These are phyloP conservation scores for Neotragus moschatus DNA, from an alignment of 2,113 vertebrate genomes.

Conservation along the genomic window DNA sequence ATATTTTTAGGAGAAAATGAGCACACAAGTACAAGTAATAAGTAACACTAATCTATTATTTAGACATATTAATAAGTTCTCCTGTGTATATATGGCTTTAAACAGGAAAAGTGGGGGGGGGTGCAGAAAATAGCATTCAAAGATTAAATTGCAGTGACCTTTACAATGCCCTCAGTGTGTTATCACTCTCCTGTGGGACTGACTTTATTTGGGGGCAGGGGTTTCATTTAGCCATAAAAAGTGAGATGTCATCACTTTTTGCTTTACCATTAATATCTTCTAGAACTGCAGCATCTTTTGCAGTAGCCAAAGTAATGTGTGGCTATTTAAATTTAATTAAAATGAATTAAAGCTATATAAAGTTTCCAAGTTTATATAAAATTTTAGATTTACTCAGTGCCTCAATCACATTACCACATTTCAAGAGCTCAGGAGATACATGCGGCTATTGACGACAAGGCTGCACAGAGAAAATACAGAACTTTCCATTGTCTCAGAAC, in stretches of 20 bases:
- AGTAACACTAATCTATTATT: slow-evolving; percentile 62
- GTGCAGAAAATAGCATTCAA: neutral
- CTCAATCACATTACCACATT: neutral
- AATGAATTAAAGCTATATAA: neutral
- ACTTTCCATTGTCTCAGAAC: neutral
- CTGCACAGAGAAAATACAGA: neutral
- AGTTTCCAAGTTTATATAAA: neutral
- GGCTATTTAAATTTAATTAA: neutral
- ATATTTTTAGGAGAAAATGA: slow-evolving; percentile 38
- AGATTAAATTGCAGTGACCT: neutral
- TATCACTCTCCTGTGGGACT: neutral
- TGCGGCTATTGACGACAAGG: neutral
- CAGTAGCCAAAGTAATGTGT: neutral
- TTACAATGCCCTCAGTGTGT: neutral
- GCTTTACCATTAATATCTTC: neutral
- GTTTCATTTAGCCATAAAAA: neutral
- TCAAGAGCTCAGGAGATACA: neutral
- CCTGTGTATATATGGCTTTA: neutral
- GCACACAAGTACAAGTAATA: neutral
- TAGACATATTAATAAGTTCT: neutral
- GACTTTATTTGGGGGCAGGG: neutral
- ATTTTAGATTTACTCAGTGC: neutral
- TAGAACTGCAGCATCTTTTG: neutral
- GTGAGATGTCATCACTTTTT: neutral
- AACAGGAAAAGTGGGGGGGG: neutral